phyloP scores from a whole-genome alignment of 1,140 invertebrate genomes.

The Polyergus mexicanus region DNA sequence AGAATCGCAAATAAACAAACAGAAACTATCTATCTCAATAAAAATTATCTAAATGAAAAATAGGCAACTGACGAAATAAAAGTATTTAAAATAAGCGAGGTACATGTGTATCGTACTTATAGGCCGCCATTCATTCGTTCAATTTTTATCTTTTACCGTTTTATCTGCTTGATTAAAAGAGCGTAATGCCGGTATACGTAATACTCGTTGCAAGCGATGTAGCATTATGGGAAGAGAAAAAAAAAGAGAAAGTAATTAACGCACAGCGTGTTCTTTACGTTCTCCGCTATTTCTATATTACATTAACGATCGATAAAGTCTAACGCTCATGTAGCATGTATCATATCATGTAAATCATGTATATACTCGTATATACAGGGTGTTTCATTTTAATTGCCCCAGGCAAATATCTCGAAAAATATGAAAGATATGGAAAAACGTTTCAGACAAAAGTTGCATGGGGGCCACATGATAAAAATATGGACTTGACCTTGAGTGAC shows the following conservation, averaged over 20 bases:
- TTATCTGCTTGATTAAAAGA: conserved; percentile 59
- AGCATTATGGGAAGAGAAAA: not conserved
- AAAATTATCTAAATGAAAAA: not conserved
- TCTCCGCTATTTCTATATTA: conserved; percentile 52
- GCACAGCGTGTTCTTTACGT: not conserved
- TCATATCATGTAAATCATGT: conserved; percentile 19
- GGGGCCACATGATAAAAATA: too few species aligned
- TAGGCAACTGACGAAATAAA: conserved; percentile 4
- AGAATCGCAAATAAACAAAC: not conserved
- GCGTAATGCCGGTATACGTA: conserved; percentile 47
- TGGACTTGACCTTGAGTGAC: too few species aligned
- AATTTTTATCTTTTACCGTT: conserved; percentile 50
- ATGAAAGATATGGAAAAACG: too few species aligned
- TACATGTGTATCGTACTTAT: not conserved
- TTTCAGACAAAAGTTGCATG: too few species aligned
- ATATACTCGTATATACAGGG: not conserved
- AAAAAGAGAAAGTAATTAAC: conserved; percentile 40
- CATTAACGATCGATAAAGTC: conserved; percentile 63
- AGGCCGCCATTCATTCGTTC: conserved; percentile 39
- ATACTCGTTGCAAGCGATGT: not conserved
- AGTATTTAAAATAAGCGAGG: conserved; percentile 25
- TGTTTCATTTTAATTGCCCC: too few species aligned
- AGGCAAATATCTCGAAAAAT: too few species aligned
- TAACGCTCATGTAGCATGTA: conserved; percentile 53
- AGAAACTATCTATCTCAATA: not conserved